Evolutionary conservation across 2,797 vertebrate species (phyloP).

Genomic region (Acrossocheilus fasciatus): DNA sequence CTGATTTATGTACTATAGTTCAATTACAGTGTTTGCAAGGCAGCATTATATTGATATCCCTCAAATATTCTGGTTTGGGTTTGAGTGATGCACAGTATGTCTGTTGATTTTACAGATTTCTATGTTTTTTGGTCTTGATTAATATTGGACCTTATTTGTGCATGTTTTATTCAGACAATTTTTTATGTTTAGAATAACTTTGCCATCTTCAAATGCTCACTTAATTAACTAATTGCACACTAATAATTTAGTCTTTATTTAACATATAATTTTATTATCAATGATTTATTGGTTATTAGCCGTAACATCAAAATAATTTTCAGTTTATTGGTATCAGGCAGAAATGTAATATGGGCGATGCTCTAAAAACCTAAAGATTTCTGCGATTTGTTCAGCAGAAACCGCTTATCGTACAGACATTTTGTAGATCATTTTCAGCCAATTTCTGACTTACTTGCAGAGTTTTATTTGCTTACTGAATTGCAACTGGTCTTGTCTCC

Average conservation of each 20-base stretch:
- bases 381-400: not conserved
- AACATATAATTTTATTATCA: not conserved
- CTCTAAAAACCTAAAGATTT: not conserved
- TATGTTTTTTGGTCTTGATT: not conserved
- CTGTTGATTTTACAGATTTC: not conserved
- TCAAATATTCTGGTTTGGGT: not conserved
- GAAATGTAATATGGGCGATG: not conserved
- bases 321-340: not conserved
- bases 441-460: not conserved
- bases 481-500: not conserved
- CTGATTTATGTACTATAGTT: conserved; percentile 38
- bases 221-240: not conserved
- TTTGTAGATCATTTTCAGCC: not conserved
- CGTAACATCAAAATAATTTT: not conserved
- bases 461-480: conserved; percentile 1
- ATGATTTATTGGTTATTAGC: not conserved
- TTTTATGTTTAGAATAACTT: too few species aligned
- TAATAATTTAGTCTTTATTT: not conserved
- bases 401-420: not conserved
- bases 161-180: not conserved
- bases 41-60: not conserved
- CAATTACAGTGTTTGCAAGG: conserved; percentile 28
- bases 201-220: not conserved
- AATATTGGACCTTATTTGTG: not conserved
- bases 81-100: not conserved